Evolutionary conservation across 2,888 invertebrate species (phyloP).

Genomic region (Entomobrya proxima): DNA sequence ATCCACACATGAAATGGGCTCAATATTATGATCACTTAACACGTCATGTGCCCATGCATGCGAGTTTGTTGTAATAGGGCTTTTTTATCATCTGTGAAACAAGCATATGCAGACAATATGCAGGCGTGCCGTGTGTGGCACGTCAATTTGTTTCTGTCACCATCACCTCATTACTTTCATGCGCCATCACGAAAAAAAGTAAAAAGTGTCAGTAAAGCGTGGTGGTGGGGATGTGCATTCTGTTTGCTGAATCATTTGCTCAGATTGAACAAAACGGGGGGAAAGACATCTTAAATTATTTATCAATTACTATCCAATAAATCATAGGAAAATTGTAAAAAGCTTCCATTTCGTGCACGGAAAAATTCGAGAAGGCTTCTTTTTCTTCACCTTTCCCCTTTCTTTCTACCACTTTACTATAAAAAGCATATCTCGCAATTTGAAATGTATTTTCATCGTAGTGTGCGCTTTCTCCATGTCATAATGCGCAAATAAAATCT

Average conservation of each 20-base stretch:
- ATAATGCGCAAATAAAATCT: too few relatives aligned
- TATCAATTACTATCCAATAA: conserved; percentile 47
- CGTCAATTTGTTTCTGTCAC: conserved; percentile 48
- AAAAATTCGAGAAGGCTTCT: background rate
- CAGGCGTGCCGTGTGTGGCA: conserved; percentile 36
- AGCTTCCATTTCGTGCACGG: background rate
- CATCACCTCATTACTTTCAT: background rate
- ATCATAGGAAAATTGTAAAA: conserved; percentile 7
- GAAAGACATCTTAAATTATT: conserved; percentile 33
- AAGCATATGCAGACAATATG: conserved; percentile 30
- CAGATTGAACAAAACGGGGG: background rate
- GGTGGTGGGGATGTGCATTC: background rate
- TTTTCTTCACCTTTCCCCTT: background rate
- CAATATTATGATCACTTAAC: too few relatives aligned
- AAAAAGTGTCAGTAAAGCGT: too few relatives aligned
- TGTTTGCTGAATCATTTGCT: background rate
- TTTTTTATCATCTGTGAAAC: conserved; percentile 29
- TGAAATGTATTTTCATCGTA: too few relatives aligned
- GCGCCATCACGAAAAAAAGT: background rate
- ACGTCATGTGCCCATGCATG: background rate
- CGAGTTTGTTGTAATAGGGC: background rate
- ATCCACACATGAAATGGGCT: background rate
- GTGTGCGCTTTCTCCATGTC: too few relatives aligned
- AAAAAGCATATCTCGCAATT: too few relatives aligned
- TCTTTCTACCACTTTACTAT: too few relatives aligned